Percentiles rank a stretch among this genome's conserved stretches.
Evolutionary conservation across 2,888 invertebrate species (phyloP).

Genomic region (Neoascia interrupta): DNA sequence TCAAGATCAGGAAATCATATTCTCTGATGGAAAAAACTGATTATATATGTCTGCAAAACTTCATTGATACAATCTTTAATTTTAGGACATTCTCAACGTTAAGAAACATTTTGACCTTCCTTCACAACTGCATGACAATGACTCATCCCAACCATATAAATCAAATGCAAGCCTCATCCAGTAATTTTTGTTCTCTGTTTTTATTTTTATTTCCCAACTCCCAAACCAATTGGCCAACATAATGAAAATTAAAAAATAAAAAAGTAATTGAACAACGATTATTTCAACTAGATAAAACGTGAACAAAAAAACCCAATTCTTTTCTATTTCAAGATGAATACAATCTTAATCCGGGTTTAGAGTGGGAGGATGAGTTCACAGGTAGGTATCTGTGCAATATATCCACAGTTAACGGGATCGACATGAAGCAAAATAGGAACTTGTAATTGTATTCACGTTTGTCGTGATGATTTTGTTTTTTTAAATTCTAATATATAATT

Average conservation of each 20-base stretch:
- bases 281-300: constrained; percentile 59
- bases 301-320: constrained; percentile 71
- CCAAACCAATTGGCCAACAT: constrained; percentile 50
- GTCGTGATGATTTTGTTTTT: neutral
- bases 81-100: too few species aligned
- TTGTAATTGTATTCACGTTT: constrained; percentile 70
- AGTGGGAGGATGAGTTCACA: constrained; percentile 99
- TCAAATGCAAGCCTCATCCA: constrained; percentile 34
- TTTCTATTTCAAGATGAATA: constrained; percentile 94
- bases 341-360: constrained; percentile 99
- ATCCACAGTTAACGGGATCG: constrained; percentile 75
- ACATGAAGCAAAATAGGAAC: constrained; percentile 80
- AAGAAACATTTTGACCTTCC: constrained; percentile 20
- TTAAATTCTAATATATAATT: too few species aligned
- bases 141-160: constrained; percentile 21
- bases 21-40: too few species aligned
- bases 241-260: constrained; percentile 25
- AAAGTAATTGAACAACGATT: constrained; percentile 17
- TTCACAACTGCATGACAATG: constrained; percentile 26
- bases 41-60: too few species aligned
- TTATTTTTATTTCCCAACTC: constrained; percentile 24
- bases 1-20: too few species aligned
- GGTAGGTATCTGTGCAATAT: constrained; percentile 86
- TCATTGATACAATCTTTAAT: too few species aligned
- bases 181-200: constrained; percentile 12